Conservation (phyloP, 2,113 vertebrate genomes). For the Petroica traversi region DNA sequence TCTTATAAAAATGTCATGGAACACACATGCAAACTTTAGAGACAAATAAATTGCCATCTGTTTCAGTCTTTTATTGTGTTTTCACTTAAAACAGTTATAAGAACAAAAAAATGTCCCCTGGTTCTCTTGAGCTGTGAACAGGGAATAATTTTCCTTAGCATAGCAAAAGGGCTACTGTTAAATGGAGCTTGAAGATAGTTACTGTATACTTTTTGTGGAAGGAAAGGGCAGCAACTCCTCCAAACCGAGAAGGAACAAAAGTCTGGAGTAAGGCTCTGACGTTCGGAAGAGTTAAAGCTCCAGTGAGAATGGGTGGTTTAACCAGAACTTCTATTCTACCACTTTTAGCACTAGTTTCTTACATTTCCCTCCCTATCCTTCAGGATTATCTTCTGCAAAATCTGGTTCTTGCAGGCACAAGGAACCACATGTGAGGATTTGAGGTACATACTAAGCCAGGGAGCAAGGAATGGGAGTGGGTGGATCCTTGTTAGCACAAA, state of each 20-base stretch:
- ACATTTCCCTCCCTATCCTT: background rate
- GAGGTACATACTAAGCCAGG: background rate
- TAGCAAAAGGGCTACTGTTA: background rate
- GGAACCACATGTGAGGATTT: background rate
- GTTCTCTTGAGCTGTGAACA: background rate
- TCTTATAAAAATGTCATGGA: background rate
- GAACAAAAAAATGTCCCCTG: background rate
- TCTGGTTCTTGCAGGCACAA: background rate
- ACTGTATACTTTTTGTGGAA: background rate
- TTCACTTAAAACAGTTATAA: background rate
- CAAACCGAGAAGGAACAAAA: background rate
- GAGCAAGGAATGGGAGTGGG: background rate
- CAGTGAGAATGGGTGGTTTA: background rate
- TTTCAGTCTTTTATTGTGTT: background rate
- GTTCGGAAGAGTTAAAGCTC: background rate
- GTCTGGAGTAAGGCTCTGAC: background rate
- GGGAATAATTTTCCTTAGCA: background rate
- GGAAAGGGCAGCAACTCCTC: background rate
- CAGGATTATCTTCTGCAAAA: slow-evolving; percentile 12
- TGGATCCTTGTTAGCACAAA: background rate
- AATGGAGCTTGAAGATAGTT: background rate
- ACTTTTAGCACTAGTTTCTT: background rate
- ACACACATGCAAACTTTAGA: background rate
- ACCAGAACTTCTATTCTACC: background rate
- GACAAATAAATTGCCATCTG: background rate